These are phyloP conservation scores for Mesorhabditis belari DNA, from an alignment of 2,888 invertebrate species.

Conservation along the genomic window DNA sequence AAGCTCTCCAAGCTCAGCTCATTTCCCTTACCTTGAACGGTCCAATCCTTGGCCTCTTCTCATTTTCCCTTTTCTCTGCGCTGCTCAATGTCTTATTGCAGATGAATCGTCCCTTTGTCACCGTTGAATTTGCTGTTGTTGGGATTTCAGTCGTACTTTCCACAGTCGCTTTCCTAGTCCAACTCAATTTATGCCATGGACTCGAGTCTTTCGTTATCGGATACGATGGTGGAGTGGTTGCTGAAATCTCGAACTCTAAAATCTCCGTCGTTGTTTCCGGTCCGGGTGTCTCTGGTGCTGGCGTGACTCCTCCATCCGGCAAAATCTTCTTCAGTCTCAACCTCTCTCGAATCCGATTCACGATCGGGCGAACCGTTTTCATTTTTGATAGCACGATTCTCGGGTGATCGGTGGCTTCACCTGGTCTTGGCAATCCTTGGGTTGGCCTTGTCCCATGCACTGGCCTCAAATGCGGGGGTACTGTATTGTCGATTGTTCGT, in stretches of 20 bases:
- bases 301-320: not conserved
- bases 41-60: not conserved
- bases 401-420: not conserved
- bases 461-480: not conserved
- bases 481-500: not conserved
- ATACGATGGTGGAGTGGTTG: not conserved
- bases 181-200: not conserved
- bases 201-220: not conserved
- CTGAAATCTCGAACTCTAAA: not conserved
- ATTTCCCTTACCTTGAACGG: no score
- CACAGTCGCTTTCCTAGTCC: not conserved
- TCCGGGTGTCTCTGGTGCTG: not conserved
- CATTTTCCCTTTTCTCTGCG: not conserved
- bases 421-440: not conserved
- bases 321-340: not conserved
- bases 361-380: not conserved
- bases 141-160: not conserved
- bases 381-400: not conserved
- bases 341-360: not conserved
- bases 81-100: not conserved
- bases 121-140: not conserved
- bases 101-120: not conserved
- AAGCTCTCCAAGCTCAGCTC: no score
- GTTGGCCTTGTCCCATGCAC: not conserved
- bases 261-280: not conserved